Evolutionary conservation across 2,113 vertebrate genomes (phyloP).

Genomic region (Noctilio leporinus): DNA sequence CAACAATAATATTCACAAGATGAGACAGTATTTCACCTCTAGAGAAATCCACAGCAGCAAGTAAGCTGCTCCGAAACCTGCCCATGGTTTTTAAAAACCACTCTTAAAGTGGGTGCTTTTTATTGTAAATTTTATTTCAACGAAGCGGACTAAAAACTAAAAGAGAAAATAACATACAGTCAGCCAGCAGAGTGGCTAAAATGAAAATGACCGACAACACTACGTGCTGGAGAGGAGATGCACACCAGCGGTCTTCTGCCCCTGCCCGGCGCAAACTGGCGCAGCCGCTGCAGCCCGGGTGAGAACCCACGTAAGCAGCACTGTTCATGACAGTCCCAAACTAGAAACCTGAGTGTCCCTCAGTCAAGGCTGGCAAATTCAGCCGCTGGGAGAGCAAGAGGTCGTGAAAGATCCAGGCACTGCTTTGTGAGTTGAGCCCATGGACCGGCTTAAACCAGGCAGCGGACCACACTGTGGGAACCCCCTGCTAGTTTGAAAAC

Average conservation of each 20-base stretch:
- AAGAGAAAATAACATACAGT: neutral
- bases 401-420: accelerated
- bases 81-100: neutral
- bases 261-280: accelerated
- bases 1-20: neutral
- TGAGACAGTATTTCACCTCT: neutral
- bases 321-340: neutral
- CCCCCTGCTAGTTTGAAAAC: neutral
- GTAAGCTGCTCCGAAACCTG: neutral
- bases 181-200: neutral
- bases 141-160: neutral
- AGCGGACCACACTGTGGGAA: neutral
- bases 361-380: neutral
- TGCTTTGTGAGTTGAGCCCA: neutral
- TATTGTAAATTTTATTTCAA: neutral
- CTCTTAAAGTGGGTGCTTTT: neutral
- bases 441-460: accelerated
- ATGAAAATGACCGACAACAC: neutral
- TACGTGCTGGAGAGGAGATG: accelerated
- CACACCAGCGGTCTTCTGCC: accelerated
- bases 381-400: neutral
- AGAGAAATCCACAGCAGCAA: neutral
- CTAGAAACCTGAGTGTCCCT: neutral
- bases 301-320: accelerated
- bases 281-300: accelerated